Conservation (phyloP, 37 sponge, comb jelly and placozoan genomes). For the Mnemiopsis leidyi region DNA sequence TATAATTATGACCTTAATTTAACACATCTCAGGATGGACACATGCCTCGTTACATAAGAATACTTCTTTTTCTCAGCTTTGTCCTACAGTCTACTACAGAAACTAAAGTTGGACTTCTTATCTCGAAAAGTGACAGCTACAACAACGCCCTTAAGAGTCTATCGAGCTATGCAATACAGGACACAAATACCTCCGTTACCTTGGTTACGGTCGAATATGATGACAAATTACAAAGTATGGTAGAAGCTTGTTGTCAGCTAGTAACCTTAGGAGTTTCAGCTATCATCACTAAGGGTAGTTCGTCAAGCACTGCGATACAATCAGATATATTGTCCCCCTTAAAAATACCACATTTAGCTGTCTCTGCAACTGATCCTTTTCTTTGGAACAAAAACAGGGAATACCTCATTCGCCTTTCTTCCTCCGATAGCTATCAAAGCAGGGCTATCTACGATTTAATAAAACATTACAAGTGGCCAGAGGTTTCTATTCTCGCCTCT, state of each 20-base stretch:
- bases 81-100: neutral
- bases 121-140: neutral
- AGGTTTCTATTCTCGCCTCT: neutral
- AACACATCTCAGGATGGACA: neutral
- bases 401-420: neutral
- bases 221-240: neutral
- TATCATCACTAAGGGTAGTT: neutral
- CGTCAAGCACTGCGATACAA: neutral
- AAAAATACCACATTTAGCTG: neutral
- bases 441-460: neutral
- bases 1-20: no score
- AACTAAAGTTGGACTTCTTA: neutral
- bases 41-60: no score
- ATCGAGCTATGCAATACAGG: neutral
- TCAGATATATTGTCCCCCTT: neutral
- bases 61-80: neutral
- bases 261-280: neutral
- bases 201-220: neutral
- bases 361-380: constrained; percentile 16
- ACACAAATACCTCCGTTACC: neutral
- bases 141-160: neutral
- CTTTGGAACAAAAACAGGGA: neutral
- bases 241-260: constrained; percentile 4
- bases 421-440: neutral
- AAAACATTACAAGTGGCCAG: neutral